phyloP scores from a whole-genome alignment of 2,888 invertebrate species.

The Cataglyphis albicans region DNA sequence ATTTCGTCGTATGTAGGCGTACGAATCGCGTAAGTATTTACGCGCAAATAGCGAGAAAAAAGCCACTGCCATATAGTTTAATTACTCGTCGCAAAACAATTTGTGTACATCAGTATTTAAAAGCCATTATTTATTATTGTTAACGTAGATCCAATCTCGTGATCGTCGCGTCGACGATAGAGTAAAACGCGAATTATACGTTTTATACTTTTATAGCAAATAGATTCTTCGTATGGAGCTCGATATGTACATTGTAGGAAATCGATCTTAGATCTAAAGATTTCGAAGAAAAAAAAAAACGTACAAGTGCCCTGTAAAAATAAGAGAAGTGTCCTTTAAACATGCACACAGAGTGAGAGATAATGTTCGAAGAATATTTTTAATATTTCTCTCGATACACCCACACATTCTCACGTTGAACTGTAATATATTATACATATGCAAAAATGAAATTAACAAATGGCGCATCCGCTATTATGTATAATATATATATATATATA shows the following conservation, averaged over 20 bases:
- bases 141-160: conserved; percentile 73
- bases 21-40: conserved; percentile 47
- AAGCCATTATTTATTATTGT: conserved; percentile 83
- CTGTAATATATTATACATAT: conserved; percentile 77
- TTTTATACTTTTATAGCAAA: conserved; percentile 82
- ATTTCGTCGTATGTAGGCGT: conserved; percentile 46
- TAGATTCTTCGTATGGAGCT: conserved; percentile 22
- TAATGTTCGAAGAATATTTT: conserved; percentile 67
- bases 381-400: conserved; percentile 63
- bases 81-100: conserved; percentile 75
- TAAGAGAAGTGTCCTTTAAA: conserved; percentile 50
- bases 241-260: conserved; percentile 29
- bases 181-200: conserved; percentile 74
- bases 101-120: conserved; percentile 86
- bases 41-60: conserved; percentile 71
- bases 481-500: conserved; percentile 60
- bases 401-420: conserved; percentile 63
- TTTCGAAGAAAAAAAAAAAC: conserved; percentile 17
- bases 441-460: conserved; percentile 70
- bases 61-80: conserved; percentile 84
- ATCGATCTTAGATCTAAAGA: conserved; percentile 3
- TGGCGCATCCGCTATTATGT: conserved; percentile 66
- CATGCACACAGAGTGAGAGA: conserved; percentile 56
- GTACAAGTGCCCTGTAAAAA: conserved; percentile 66
- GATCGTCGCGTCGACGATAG: conserved; percentile 26